Percentiles rank a stretch among this genome's conserved stretches.
Conservation (phyloP, 64 coral and sea anemone genomes). For the Stichodactyla mertensii region DNA sequence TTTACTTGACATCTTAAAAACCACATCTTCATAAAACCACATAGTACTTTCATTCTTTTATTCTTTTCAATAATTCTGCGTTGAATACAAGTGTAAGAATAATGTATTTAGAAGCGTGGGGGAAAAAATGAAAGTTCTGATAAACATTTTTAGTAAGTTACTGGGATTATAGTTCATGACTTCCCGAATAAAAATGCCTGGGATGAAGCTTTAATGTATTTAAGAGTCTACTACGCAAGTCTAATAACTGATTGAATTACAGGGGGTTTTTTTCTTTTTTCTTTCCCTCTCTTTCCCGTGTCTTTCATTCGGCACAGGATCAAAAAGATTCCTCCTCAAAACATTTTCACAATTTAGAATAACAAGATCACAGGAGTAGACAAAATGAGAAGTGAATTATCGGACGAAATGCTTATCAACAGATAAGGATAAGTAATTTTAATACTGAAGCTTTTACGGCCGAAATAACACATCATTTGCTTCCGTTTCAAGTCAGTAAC, state of each 20-base stretch:
- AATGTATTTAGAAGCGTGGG: background rate
- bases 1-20: background rate
- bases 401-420: background rate
- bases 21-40: conserved; percentile 1
- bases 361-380: background rate
- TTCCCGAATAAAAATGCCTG: background rate
- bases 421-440: conserved; percentile 4
- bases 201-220: conserved; percentile 13
- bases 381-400: background rate
- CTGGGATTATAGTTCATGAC: background rate
- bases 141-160: background rate
- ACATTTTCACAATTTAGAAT: background rate
- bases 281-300: background rate
- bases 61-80: background rate
- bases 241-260: background rate
- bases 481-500: conserved; percentile 10
- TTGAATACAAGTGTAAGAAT: background rate
- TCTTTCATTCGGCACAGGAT: background rate
- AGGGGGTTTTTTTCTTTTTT: background rate
- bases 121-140: background rate
- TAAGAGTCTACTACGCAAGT: conserved; percentile 8
- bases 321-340: background rate
- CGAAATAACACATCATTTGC: conserved; percentile 1
- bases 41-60: background rate
- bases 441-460: conserved; percentile 4